These are phyloP conservation scores for Sminthopsis crassicaudata DNA, from an alignment of 2,113 vertebrate genomes.

Conservation along the genomic window DNA sequence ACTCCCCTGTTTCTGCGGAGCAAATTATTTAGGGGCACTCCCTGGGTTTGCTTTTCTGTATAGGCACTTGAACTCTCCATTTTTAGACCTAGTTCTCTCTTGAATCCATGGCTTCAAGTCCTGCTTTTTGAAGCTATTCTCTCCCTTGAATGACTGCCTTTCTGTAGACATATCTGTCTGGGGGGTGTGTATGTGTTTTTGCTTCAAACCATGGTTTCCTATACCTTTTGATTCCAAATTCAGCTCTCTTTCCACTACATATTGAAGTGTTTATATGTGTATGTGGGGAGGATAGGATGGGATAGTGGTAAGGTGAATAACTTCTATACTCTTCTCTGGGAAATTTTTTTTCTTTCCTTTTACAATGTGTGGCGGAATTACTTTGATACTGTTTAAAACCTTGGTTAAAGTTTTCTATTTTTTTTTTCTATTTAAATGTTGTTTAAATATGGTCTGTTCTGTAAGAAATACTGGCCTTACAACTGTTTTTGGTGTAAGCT, in stretches of 20 bases:
- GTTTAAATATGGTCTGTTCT: background rate
- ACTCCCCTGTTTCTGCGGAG: background rate
- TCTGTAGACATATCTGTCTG: background rate
- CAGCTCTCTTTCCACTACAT: background rate
- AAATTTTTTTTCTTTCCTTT: background rate
- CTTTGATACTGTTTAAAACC: constrained; percentile 1
- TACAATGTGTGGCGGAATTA: background rate
- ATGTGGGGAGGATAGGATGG: background rate
- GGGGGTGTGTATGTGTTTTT: background rate
- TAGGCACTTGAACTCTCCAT: background rate
- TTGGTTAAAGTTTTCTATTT: background rate
- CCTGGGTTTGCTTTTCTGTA: background rate
- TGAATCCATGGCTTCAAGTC: background rate
- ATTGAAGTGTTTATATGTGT: background rate
- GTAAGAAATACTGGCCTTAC: constrained; percentile 2
- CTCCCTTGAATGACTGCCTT: background rate
- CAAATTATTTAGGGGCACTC: background rate
- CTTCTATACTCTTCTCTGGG: background rate
- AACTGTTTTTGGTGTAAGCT: background rate
- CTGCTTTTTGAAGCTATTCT: background rate
- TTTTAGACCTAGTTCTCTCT: background rate
- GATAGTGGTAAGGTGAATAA: background rate
- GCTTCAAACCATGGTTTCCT: no score
- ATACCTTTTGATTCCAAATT: no score
- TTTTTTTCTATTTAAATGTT: constrained; percentile 3